Base-by-base conservation (phyloP, 1,140 invertebrate species). In the Aricia agestis region DNA sequence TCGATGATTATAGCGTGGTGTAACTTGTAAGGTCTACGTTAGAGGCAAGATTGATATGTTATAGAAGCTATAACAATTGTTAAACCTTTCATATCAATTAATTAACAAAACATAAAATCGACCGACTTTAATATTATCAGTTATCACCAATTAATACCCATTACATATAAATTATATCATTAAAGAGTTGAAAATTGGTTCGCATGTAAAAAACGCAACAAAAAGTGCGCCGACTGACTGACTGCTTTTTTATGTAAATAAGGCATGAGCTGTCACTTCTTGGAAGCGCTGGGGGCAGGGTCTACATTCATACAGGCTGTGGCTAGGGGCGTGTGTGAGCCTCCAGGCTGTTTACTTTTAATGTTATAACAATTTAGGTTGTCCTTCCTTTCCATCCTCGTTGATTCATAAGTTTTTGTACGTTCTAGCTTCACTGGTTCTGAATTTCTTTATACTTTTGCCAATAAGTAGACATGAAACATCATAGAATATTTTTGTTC, bases 181-280 rank as follows among this genome's bases (percentile, higher is more conserved):
- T 19, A 25, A 19, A 25, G 10, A 63, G 59, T 18, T 18, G 19
- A 63, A 63, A 63, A 63, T 19, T 63, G 18, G 18, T 63, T 18
- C 17, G 58, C 18, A 59, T 63, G 18, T 18, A 63, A 19, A 63
- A 63, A 68, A 7, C 52, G 25, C n/a, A n/a, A n/a, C 19, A 31
- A 57, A n/a, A 36, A 41, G 31, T 9, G 6, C 0, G 25, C 19
- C 36, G n/a, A 41, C 2, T 25, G 58, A 32, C n/a, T 69, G 61
- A 69, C 36, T 61, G 59, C 31, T 69, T 69, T 57, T 67, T 45
- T 59, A 61, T 59, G 31, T 36, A 57, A 59, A 69, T 63, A 67
- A 65, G 65, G 68, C 65, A 77, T 83, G 75, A 78, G 73, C 74
- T 75, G 77, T 74, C 76, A 74, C 57, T 87, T 85, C 83, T 78